Evolutionary conservation across 1,140 invertebrate genomes (phyloP).

Genomic region (Sesamia nonagrioides): DNA sequence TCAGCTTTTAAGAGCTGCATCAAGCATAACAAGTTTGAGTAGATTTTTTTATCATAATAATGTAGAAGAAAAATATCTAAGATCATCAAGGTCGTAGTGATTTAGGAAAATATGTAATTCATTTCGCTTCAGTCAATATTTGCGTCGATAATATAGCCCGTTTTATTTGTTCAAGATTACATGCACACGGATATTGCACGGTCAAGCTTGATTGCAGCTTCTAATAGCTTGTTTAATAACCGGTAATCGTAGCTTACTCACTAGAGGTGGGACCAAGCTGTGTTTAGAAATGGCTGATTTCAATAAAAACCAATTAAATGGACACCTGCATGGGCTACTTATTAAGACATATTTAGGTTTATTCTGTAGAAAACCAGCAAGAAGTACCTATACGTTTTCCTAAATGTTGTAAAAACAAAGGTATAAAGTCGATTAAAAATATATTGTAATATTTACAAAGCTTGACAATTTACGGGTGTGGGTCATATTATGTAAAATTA

Average conservation of each 20-base stretch:
- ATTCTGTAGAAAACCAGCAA: too few species aligned
- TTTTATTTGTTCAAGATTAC: constrained; percentile 56
- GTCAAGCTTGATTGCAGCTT: constrained; percentile 61
- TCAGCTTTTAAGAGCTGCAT: neutral
- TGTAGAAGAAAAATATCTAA: too few species aligned
- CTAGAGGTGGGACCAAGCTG: neutral
- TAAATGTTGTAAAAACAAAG: neutral
- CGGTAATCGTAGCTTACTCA: constrained; percentile 5
- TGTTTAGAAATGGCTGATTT: neutral
- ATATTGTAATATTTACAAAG: constrained; percentile 7
- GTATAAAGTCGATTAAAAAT: neutral
- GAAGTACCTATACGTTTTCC: neutral
- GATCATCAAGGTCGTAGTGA: too few species aligned
- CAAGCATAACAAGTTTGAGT: neutral
- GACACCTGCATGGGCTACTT: too few species aligned
- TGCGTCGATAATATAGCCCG: too few species aligned
- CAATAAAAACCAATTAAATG: neutral
- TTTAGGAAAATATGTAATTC: too few species aligned
- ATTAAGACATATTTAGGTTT: too few species aligned
- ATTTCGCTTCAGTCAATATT: too few species aligned
- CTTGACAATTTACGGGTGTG: neutral
- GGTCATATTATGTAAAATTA: neutral
- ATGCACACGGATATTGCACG: constrained; percentile 62
- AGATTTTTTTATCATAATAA: too few species aligned
- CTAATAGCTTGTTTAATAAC: constrained; percentile 53